phyloP scores from a whole-genome alignment of 1,140 invertebrate genomes.

The Drosophila neocordata region DNA sequence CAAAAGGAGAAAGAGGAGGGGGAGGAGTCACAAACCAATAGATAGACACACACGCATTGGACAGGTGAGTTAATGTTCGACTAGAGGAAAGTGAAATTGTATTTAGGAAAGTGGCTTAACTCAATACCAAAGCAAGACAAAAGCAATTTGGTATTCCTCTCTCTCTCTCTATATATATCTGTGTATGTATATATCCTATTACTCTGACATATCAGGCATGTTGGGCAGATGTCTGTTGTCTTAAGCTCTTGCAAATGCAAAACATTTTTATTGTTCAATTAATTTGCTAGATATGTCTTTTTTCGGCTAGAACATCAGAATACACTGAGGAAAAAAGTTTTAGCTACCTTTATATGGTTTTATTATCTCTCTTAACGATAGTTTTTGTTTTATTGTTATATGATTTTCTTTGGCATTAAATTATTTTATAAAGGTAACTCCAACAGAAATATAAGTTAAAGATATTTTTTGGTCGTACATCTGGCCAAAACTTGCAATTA shows the following conservation, averaged over 20 bases:
- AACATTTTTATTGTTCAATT: conserved; percentile 11
- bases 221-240: background rate
- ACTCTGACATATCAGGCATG: background rate
- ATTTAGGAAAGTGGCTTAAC: conserved; percentile 3
- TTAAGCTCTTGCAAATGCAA: conserved; percentile 5
- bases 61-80: conserved; percentile 6
- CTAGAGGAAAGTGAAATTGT: conserved; percentile 7
- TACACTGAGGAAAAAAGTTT: background rate
- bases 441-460: too few species aligned
- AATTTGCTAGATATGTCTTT: background rate
- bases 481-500: too few species aligned
- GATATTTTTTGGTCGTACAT: too few species aligned
- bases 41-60: background rate
- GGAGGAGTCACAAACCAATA: background rate
- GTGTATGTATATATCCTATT: background rate
- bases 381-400: too few species aligned
- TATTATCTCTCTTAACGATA: background rate
- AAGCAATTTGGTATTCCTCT: background rate
- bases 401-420: too few species aligned
- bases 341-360: background rate
- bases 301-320: background rate
- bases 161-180: background rate
- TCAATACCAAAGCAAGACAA: conserved; percentile 2
- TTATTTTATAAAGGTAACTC: too few species aligned
- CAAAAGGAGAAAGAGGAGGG: background rate